Evolutionary conservation across 2,888 invertebrate species (phyloP), one percentile per base, ranked within the genome.

Genomic region (Xestoiulus laeticollis): DNA sequence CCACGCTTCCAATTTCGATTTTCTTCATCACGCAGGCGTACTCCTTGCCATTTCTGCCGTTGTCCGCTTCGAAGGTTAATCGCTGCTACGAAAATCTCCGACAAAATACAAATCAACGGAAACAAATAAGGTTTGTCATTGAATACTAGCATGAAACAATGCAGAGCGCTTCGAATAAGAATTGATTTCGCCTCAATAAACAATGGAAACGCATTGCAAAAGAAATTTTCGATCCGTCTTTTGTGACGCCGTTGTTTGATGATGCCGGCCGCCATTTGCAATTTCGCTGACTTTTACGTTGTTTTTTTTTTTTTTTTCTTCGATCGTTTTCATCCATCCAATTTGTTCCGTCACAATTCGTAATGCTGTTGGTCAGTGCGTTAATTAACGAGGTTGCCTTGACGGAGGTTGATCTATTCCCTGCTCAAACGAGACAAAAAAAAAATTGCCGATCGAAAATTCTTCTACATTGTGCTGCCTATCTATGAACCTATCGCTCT

Each of bases 121-220:
- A 16, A 48, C 8, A 14, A 38, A 85, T n/a, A 86, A 86, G 86
- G 53, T 48, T 86, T 86, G 44, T 86, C 53, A 86, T 86, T 86
- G 53, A 86, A 44, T 26, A 26, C 16, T 86, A 48, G 44, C 53
- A 48, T 86, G 86, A 43, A 86, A 86, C n/a, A 48, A 8, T 22
- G 82, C 12, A 22, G 82, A 82, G 82, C 82, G 82, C 82, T 82
- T 82, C 82, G 82, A 82, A 82, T 22, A 82, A 5, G 12, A 26
- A 1, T 82, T 12, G 82, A 82, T n/a, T 82, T 82, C 10, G 12
- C 22, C 12, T 82, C 82, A 12, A 32, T 12, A 26, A n/a, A 22
- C 26, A 82, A 26, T 82, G 82, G 82, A n/a, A 82, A 82, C 82
- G 82, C 32, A 32, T 82, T 82, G 82, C 26, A 82, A 14, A 48